These are phyloP conservation scores for Silurus glanis DNA, from an alignment of 2,113 vertebrate genomes.

Conservation along the genomic window DNA sequence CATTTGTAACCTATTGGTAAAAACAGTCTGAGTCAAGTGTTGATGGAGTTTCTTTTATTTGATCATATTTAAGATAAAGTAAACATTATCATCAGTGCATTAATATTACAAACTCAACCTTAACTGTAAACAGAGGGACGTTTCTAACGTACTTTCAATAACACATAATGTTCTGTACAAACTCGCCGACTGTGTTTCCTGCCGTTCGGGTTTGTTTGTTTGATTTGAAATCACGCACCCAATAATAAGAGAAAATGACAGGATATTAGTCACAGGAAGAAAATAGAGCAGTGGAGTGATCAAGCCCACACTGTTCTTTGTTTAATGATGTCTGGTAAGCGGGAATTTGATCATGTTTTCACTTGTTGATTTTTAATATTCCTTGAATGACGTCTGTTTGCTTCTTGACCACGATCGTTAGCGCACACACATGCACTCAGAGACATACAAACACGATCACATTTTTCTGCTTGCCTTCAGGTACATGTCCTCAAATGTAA, in stretches of 20 bases:
- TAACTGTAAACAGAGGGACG: background rate
- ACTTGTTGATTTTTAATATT: conserved; percentile 26
- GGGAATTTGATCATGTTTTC: conserved; percentile 10
- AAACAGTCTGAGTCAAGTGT: background rate
- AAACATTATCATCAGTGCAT: conserved; percentile 16
- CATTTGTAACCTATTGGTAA: background rate
- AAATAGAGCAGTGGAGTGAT: conserved; percentile 14
- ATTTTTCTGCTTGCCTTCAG: conserved; percentile 3
- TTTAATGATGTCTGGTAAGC: conserved; percentile 19
- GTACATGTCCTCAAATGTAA: conserved; percentile 8
- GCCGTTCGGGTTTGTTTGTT: conserved; percentile 12
- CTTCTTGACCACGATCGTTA: background rate
- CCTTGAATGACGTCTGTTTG: background rate
- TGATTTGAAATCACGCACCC: conserved; percentile 26
- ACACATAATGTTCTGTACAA: conserved; percentile 15
- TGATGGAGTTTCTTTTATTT: background rate
- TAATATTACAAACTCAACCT: background rate
- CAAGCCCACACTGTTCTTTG: background rate
- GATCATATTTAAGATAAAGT: background rate
- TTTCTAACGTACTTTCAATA: background rate
- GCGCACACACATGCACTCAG: background rate
- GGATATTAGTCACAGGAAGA: conserved; percentile 25
- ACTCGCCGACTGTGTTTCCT: background rate
- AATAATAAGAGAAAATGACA: conserved; percentile 35
- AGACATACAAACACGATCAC: background rate